Evolutionary conservation across 2,888 invertebrate genomes (phyloP).

Genomic region (Phrixothrix hirtus): DNA sequence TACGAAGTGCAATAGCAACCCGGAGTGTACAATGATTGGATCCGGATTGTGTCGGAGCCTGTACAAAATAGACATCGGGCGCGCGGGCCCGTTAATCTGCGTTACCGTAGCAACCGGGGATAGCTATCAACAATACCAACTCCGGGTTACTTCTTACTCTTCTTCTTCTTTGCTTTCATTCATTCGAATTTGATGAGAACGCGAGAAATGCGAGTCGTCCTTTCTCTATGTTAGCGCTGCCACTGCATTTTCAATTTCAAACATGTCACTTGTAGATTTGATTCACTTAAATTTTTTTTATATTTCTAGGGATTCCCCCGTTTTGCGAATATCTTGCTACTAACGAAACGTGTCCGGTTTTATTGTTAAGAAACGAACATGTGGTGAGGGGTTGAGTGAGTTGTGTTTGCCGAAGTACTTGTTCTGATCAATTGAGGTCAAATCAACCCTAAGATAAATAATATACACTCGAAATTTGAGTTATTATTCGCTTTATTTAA

Average conservation of each 20-base stretch:
- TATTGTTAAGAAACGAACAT: background rate
- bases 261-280: slow-evolving; percentile 29
- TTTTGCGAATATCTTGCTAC: background rate
- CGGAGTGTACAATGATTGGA: slow-evolving; percentile 58
- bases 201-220: slow-evolving; percentile 11
- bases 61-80: slow-evolving; percentile 59
- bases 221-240: slow-evolving; percentile 1
- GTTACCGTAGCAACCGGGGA: slow-evolving; percentile 57
- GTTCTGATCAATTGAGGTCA: slow-evolving; percentile 37
- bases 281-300: too few relatives aligned
- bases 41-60: slow-evolving; percentile 48
- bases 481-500: slow-evolving; percentile 19
- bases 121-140: slow-evolving; percentile 57
- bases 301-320: background rate
- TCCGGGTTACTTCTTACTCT: slow-evolving; percentile 36
- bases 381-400: slow-evolving; percentile 1
- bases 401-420: slow-evolving; percentile 28
- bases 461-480: slow-evolving; percentile 13
- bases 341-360: background rate
- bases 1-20: slow-evolving; percentile 26
- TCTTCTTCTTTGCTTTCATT: slow-evolving; percentile 31
- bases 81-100: slow-evolving; percentile 57
- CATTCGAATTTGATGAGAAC: slow-evolving; percentile 28
- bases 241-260: slow-evolving; percentile 18
- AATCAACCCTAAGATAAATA: slow-evolving; percentile 32